A percentile compares a stretch with the other conserved stretches of the same genome.
Conservation (phyloP, 2,888 invertebrate species). For the Conops quadrifasciatus region DNA sequence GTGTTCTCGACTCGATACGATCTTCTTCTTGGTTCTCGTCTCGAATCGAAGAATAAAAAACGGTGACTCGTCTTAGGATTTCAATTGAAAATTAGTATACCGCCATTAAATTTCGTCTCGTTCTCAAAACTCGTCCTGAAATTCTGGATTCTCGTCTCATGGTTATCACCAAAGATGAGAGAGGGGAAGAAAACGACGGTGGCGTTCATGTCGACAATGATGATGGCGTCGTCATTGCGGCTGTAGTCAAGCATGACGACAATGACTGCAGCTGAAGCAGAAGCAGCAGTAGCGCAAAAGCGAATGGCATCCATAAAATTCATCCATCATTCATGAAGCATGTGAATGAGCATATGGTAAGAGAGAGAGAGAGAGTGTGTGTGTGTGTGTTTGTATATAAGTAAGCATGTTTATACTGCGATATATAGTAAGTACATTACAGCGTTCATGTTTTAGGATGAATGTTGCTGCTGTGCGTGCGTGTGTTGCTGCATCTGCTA, state of each 20-base stretch:
- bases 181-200: constrained; percentile 7
- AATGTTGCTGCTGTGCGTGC: background rate
- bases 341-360: background rate
- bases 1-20: too few relatives aligned
- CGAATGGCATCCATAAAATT: constrained; percentile 27
- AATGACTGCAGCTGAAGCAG: background rate
- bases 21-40: too few relatives aligned
- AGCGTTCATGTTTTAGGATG: background rate
- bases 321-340: constrained; percentile 35
- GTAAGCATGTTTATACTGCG: background rate
- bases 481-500: background rate
- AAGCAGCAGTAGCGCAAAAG: background rate
- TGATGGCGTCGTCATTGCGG: background rate
- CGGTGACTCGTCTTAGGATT: too few relatives aligned
- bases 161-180: too few relatives aligned
- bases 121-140: too few relatives aligned
- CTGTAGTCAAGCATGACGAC: background rate
- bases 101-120: too few relatives aligned
- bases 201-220: background rate
- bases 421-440: background rate
- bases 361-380: background rate
- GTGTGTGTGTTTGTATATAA: background rate
- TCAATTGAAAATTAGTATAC: too few relatives aligned
- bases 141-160: too few relatives aligned
- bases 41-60: too few relatives aligned